Evolutionary conservation across 2,888 invertebrate species (phyloP).

Genomic region (Bombylius discolor): DNA sequence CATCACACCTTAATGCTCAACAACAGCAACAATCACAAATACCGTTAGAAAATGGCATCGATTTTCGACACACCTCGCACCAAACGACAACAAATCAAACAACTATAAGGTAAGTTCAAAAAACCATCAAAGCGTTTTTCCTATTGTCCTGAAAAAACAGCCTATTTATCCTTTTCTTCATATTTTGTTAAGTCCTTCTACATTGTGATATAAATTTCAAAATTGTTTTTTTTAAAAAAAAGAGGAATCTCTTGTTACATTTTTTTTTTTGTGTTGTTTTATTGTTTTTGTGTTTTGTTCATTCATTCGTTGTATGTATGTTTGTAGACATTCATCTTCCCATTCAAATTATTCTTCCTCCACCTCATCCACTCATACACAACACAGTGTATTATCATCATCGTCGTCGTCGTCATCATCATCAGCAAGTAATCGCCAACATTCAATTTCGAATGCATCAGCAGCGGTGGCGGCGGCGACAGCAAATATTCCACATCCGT

Average conservation of each 20-base stretch:
- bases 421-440: slow-evolving; percentile 9
- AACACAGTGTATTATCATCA: slow-evolving; percentile 9
- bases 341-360: slow-evolving; percentile 31
- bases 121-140: background rate
- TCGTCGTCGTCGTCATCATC: slow-evolving; percentile 9
- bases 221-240: background rate
- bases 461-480: background rate
- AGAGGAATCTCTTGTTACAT: too few species aligned
- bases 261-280: too few species aligned
- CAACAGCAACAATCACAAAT: slow-evolving; percentile 16
- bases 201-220: background rate
- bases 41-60: slow-evolving; percentile 27
- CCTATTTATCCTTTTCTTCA: too few species aligned
- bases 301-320: too few species aligned
- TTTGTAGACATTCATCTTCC: slow-evolving; percentile 20
- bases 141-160: too few species aligned
- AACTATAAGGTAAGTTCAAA: slow-evolving; percentile 11
- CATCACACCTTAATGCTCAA: slow-evolving; percentile 10
- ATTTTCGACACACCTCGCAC: slow-evolving; percentile 23
- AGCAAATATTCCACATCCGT: background rate
- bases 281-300: too few species aligned
- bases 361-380: slow-evolving; percentile 15
- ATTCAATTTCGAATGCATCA: slow-evolving; percentile 4
- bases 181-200: too few species aligned
- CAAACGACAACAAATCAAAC: slow-evolving; percentile 15